Evolutionary conservation across 2,113 vertebrate species (phyloP).

Genomic region (Trichomycterus rosablanca): DNA sequence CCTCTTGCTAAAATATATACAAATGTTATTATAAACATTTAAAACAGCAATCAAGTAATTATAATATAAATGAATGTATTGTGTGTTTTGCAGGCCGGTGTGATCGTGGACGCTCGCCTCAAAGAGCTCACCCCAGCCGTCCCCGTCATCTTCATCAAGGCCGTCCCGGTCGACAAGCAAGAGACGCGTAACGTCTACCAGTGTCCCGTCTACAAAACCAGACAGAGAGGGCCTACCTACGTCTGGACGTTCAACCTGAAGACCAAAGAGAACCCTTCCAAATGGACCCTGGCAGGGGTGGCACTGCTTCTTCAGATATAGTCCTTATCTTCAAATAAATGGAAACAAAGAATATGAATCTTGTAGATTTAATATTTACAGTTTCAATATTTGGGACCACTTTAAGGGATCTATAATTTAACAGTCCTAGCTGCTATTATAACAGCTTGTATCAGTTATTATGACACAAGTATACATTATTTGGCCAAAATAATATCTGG

Average conservation of each 20-base stretch:
- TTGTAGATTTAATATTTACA: too few species aligned
- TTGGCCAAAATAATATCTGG: too few species aligned
- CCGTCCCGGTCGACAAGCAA: conserved; percentile 80
- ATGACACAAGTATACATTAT: too few species aligned
- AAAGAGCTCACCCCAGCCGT: conserved; percentile 84
- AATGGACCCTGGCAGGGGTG: conserved; percentile 89
- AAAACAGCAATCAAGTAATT: too few species aligned
- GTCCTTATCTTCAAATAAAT: too few species aligned
- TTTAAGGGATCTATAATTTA: too few species aligned
- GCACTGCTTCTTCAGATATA: conserved; percentile 85
- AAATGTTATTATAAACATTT: too few species aligned
- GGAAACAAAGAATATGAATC: too few species aligned
- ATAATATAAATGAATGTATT: not conserved
- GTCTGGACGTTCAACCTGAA: conserved; percentile 94
- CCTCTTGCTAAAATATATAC: too few species aligned
- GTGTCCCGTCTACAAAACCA: conserved; percentile 89
- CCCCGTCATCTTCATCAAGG: conserved; percentile 86
- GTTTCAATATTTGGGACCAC: too few species aligned
- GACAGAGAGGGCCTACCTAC: conserved; percentile 83
- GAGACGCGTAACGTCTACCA: conserved; percentile 72
- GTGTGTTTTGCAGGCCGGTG: conserved; percentile 64
- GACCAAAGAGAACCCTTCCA: conserved; percentile 83
- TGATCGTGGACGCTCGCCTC: conserved; percentile 78
- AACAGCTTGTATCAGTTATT: too few species aligned
- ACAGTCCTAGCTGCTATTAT: too few species aligned